Base-by-base conservation (phyloP, 2,888 invertebrate species). In the Strigamia maritima region DNA sequence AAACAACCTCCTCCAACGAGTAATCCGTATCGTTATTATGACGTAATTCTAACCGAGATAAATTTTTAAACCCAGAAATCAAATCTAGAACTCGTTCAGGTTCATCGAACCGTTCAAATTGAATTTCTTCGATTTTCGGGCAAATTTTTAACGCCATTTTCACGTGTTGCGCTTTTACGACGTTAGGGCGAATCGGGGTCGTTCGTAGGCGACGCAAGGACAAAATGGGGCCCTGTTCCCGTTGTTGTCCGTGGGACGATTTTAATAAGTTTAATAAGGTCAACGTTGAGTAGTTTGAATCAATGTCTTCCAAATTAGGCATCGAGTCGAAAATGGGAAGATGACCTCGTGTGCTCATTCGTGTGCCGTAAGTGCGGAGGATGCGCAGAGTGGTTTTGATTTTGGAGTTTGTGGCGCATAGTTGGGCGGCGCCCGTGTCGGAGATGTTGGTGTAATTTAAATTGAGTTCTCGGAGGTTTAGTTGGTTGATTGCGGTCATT, bases 131-230 rank as follows among this genome's bases (percentile, higher is more conserved):
- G 4, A 65, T 26, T 14, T 14, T 28, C 10, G 65, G 65, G 28
- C 65, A 65, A 1, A 24, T 12, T 26, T 24, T 28, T 6, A 24
- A 4, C 24, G 65, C 65, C 26, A 65, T 14, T 8, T 26, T 1
- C 12, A 65, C 24, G 26, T 65, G 24, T 24, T 65, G 12, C 12
- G 12, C 14, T 14, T 22, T 65, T 1, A 65, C 65, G 16, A 65
- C 26, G 26, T 12, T 26, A 22, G 65, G 65, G 28, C 65, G 65
- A 65, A 65, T 65, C 65, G 65, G 65, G 65, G 65, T 65, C 65
- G 65, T 65, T 26, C 65, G 65, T 65, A 65, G 65, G 65, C 65
- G 65, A 26, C 65, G 65, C 65, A 65, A 65, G 65, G 65, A 24
- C 65, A 65, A 65, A 24, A 24, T 12, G 26, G 28, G 24, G n/a